A percentile compares a stretch with the other conserved stretches of the same genome.
Conservation (phyloP, 2,797 vertebrate species). For the Novumbra hubbsi region DNA sequence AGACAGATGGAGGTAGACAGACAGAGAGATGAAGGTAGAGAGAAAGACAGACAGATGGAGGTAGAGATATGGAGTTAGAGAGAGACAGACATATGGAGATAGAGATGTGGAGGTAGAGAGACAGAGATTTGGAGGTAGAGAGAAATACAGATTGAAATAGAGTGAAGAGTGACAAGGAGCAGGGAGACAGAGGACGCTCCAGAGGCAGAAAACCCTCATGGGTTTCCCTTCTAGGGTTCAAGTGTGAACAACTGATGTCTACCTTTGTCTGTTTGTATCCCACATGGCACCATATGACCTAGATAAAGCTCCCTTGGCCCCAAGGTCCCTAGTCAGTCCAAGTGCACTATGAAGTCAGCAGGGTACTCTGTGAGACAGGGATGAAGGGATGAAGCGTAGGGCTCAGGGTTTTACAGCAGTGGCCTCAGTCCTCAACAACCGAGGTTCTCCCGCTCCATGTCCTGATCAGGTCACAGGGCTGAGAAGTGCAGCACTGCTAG, state of each 20-base stretch:
- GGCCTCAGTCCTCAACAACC: neutral
- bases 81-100: neutral
- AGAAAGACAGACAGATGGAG: too few species aligned
- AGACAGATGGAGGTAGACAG: too few species aligned
- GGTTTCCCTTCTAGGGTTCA: neutral
- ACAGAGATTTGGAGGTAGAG: neutral
- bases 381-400: constrained; percentile 7
- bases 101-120: neutral
- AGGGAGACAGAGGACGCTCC: neutral
- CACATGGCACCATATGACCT: too few species aligned
- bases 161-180: too few species aligned
- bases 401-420: neutral
- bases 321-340: too few species aligned
- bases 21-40: too few species aligned
- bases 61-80: too few species aligned
- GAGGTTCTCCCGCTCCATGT: neutral
- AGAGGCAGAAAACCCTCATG: neutral
- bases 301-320: too few species aligned
- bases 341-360: too few species aligned
- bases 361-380: too few species aligned
- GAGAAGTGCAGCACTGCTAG: constrained; percentile 27
- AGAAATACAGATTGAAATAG: neutral
- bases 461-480: constrained; percentile 25
- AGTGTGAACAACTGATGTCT: neutral
- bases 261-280: neutral